These are phyloP conservation scores for Labroides dimidiatus DNA, from an alignment of 2,797 vertebrate species.

Conservation along the genomic window DNA sequence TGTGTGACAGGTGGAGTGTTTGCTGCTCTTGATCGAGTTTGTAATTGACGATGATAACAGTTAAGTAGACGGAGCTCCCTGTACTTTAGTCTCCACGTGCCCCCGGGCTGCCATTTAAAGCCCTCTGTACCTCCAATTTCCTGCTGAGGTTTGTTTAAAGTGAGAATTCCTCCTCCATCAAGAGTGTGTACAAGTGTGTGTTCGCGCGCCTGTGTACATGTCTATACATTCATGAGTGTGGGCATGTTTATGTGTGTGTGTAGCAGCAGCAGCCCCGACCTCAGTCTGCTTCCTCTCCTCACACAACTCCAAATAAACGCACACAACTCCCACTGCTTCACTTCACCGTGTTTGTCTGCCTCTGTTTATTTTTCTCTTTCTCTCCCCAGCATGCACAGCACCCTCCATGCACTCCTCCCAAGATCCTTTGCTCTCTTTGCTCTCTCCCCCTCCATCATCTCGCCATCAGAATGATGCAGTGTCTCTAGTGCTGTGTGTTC, in stretches of 20 bases:
- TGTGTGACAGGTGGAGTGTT: slow-evolving; percentile 30
- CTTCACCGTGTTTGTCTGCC: slow-evolving; percentile 71
- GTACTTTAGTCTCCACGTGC: slow-evolving; percentile 50
- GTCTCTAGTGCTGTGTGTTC: too few species aligned
- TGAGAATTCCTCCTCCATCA: slow-evolving; percentile 74
- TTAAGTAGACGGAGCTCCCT: slow-evolving; percentile 45
- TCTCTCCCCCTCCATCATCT: slow-evolving; percentile 13
- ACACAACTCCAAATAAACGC: slow-evolving; percentile 81
- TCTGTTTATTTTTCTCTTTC: slow-evolving; percentile 76
- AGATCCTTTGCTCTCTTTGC: slow-evolving; percentile 48
- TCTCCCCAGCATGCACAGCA: slow-evolving; percentile 30
- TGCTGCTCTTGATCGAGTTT: slow-evolving; percentile 33
- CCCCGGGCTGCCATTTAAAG: slow-evolving; percentile 55
- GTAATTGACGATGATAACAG: slow-evolving; percentile 54
- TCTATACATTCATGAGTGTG: slow-evolving; percentile 9
- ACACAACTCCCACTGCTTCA: slow-evolving; percentile 57
- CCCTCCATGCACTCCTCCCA: slow-evolving; percentile 42
- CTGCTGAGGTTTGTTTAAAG: slow-evolving; percentile 79
- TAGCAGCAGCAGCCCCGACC: slow-evolving; percentile 19
- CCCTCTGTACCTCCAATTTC: slow-evolving; percentile 61
- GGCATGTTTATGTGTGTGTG: slow-evolving; percentile 20
- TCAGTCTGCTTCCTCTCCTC: slow-evolving; percentile 70
- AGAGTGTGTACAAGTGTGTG: slow-evolving; percentile 47
- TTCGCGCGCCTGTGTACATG: slow-evolving; percentile 4
- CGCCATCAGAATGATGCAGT: too few species aligned